Base-by-base conservation (phyloP, 2,113 vertebrate species). In the Xiphophorus maculatus region DNA sequence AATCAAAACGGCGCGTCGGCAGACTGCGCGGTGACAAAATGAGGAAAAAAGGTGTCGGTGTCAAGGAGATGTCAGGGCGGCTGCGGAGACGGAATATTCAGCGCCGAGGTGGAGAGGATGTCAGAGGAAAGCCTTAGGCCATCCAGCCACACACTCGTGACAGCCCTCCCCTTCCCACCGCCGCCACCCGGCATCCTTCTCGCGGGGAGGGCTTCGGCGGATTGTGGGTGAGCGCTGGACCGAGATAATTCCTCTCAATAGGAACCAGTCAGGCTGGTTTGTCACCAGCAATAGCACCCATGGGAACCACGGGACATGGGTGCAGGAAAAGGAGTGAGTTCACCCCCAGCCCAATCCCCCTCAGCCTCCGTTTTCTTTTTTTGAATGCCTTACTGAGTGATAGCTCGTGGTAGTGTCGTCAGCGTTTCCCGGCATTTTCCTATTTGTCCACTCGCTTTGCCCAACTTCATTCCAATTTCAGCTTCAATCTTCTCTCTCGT, bases 241-340 rank as follows among this genome's bases (percentile, higher is more conserved):
- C 88, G 90, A 86, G 82, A 93, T 84, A 87, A 93, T 91, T 83
- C 88, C 64, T 61, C 80, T 89, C 85, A 90, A 91, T 87, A 77
- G 83, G 35, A 33, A 51, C 85, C 79, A 89, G 89, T 93, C 83
- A 89, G 69, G 78, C 79, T 77, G 81, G 74, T 88, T 83, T 79
- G 76, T 84, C 69, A 48, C 81, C 69, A 61, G 80, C 83, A 88
- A 92, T 73, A 76, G 90, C 86, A 83, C 89, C 91, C 90, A 90
- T 91, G 87, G 89, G 92, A 93, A 90, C 81, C 29, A 27, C 58
- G 40, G 28, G 68, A 42, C 48, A 78, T 70, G 63, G 73, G 88
- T 69, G 78, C 73, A 35, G 22, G 42, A 19, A 51, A 28, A 61
- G 69, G 33, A 71, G 62, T 22, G 32, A 72, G 19, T 44, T 8